Conservation (phyloP, 53 echinoderm and acorn worm genomes). For the Holothuria leucospilota region DNA sequence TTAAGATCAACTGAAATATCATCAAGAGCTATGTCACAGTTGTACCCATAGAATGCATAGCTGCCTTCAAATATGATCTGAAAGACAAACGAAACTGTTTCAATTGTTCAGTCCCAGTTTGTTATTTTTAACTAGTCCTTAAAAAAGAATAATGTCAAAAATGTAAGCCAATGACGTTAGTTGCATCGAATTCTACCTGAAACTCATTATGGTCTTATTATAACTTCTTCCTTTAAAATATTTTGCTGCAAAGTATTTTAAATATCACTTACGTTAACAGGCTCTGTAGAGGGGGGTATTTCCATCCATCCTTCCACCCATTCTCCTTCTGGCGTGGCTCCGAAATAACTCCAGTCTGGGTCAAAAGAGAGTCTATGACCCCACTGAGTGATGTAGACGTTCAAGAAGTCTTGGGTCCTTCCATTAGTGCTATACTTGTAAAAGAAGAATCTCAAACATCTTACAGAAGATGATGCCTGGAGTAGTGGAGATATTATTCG, state of each 20-base stretch:
- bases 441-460: conserved; percentile 72
- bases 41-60: conserved; percentile 40
- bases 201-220: no score
- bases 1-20: conserved; percentile 68
- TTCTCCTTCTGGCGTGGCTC: neutral
- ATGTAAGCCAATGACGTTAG: no score
- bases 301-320: conserved; percentile 40
- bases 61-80: conserved; percentile 86
- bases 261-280: neutral
- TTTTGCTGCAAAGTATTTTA: no score
- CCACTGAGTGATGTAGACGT: conserved; percentile 14
- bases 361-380: conserved; percentile 41
- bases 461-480: conserved; percentile 21
- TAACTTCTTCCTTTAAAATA: no score
- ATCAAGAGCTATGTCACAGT: conserved; percentile 83
- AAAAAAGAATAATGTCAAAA: no score
- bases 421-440: conserved; percentile 50
- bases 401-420: conserved; percentile 27
- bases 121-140: no score
- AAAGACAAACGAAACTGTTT: no score
- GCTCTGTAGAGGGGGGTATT: conserved; percentile 28
- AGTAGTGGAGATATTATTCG: conserved; percentile 69
- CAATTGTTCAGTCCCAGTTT: no score
- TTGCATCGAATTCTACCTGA: no score
- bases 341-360: neutral